Conservation (phyloP, 2,888 invertebrate species). For the Physocephala rufipes region DNA sequence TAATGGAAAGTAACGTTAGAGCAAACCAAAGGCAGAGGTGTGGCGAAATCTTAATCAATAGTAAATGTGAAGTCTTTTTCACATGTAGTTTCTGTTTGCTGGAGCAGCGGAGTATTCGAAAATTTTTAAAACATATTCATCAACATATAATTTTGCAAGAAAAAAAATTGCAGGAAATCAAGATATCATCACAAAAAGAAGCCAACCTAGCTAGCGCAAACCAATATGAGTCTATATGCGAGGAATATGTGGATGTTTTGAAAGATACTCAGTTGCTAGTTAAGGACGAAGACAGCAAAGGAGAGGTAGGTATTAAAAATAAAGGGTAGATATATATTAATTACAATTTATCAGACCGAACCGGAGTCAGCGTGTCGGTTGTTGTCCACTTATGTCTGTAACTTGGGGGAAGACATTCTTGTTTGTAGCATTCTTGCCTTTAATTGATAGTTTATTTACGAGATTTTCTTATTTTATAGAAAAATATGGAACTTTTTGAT, state of each 20-base stretch:
- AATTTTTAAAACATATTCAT: constrained; percentile 29
- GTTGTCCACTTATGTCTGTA: too few relatives aligned
- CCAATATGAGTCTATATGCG: neutral
- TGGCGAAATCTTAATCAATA: constrained; percentile 23
- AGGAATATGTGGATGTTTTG: neutral
- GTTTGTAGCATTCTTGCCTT: too few relatives aligned
- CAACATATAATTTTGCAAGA: constrained; percentile 6
- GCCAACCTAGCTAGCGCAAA: neutral
- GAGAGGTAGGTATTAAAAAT: too few relatives aligned
- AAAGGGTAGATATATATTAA: too few relatives aligned
- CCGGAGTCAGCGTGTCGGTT: too few relatives aligned
- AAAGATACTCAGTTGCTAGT: neutral
- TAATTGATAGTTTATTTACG: too few relatives aligned
- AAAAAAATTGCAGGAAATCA: neutral
- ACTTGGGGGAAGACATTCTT: too few relatives aligned
- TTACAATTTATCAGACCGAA: too few relatives aligned
- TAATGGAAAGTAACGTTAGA: neutral
- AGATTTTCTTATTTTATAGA: too few relatives aligned
- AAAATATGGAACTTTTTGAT: too few relatives aligned
- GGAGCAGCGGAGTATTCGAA: constrained; percentile 4
- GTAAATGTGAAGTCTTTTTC: neutral
- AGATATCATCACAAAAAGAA: neutral
- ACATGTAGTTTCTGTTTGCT: constrained; percentile 29
- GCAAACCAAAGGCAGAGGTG: constrained; percentile 12
- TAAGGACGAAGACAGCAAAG: neutral